phyloP scores from a whole-genome alignment of 2,797 vertebrate genomes.

The Danio albolineatus region DNA sequence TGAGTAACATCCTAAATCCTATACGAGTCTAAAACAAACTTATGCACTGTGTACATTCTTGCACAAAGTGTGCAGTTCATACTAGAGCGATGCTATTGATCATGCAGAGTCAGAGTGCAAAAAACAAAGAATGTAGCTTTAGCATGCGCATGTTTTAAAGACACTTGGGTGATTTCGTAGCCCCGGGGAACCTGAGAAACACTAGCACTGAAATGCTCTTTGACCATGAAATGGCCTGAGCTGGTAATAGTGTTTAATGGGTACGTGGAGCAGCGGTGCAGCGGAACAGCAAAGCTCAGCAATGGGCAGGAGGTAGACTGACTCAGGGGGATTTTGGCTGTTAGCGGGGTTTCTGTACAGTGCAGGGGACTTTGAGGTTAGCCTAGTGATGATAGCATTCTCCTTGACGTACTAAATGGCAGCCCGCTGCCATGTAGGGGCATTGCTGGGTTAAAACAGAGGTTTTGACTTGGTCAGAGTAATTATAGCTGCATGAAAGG shows the following conservation, averaged over 20 bases:
- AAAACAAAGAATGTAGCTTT: constrained; percentile 58
- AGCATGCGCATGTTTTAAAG: constrained; percentile 63
- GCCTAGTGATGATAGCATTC: constrained; percentile 27
- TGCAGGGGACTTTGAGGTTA: constrained; percentile 31
- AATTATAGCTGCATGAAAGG: constrained; percentile 25
- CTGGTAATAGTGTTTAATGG: constrained; percentile 83
- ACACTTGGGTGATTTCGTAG: constrained; percentile 78
- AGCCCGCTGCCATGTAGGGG: neutral
- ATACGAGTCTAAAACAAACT: neutral
- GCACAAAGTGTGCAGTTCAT: constrained; percentile 69
- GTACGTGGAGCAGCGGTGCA: constrained; percentile 64
- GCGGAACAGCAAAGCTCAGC: constrained; percentile 48
- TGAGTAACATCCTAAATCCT: constrained; percentile 10
- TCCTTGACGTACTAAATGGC: constrained; percentile 39
- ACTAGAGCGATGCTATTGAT: constrained; percentile 75
- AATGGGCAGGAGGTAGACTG: constrained; percentile 55
- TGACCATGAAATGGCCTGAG: constrained; percentile 81
- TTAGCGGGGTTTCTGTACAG: constrained; percentile 57
- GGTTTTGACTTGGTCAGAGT: constrained; percentile 16
- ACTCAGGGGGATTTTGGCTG: constrained; percentile 59
- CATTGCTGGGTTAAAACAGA: constrained; percentile 10
- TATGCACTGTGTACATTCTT: neutral
- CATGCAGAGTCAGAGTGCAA: constrained; percentile 78
- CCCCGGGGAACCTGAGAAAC: constrained; percentile 70
- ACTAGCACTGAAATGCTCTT: constrained; percentile 79